Evolutionary conservation across 2,797 vertebrate species (phyloP), one percentile per base, ranked within the genome.

Genomic region (Bufotes viridis): DNA sequence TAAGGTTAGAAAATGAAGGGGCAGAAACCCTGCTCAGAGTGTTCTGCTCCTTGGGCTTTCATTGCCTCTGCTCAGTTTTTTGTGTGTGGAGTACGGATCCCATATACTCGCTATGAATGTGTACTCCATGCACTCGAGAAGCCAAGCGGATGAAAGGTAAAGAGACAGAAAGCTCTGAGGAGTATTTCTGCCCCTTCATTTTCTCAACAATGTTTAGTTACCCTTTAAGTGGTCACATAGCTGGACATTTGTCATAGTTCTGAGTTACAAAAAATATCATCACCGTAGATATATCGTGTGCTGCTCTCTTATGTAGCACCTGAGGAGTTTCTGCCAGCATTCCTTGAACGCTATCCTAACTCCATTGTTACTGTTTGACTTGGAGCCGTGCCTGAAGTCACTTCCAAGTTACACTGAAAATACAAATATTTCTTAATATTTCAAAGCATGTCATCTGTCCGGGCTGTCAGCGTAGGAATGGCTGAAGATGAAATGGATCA

Each of bases 381-480:
- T 88, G 87, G 87, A 84, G 76, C 34, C 0, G 18, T 70, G 87
- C 87, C 87, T 70, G 22, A 24, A 88, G 81, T 11, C 9, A 49
- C 72, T 42, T 84, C 53, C 65, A n/a, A 49, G 22, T 7, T 65
- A 22, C 58, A 49, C 1, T 53, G 34, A 61, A 49, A 87, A 70
- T n/a, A 34, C 72, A 88, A 80, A 79, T 79, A 88, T 84, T 79
- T 84, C 81, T 79, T 79, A 61, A 79, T 88, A 88, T 84, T 80
- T 60, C 49, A 29, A 58, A 67, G 11, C 4, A 15, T 85, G 58
- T 51, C 72, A 42, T 24, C 55, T 63, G 34, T 14, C 57, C 49
- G 60, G 58, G n/a, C 34, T 76, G 34, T 18, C 34, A 63, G 83
- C 13, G 22, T 51, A 75, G 70, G 42, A 70, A 76, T 53, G 9